Percentiles rank a stretch among this genome's conserved stretches.
phyloP scores from a whole-genome alignment of 2,888 invertebrate genomes.

The Deilephila elpenor region DNA sequence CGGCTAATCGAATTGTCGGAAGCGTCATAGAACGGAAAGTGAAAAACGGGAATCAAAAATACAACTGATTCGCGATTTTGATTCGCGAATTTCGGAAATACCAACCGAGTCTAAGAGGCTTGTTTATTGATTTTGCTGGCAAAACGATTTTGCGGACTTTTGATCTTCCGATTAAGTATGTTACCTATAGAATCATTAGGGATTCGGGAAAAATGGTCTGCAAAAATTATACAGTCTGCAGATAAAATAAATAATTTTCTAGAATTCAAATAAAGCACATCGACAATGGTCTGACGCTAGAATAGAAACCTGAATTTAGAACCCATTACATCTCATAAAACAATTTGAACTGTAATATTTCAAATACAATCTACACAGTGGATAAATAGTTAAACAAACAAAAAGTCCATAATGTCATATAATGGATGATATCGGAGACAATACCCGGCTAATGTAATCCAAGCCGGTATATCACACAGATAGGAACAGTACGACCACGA shows the following conservation, averaged over 20 bases:
- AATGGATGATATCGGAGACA: not conserved
- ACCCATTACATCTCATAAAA: too few species aligned
- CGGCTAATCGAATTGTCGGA: conserved; percentile 62
- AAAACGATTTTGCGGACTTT: not conserved
- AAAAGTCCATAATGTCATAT: not conserved
- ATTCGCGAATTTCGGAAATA: not conserved
- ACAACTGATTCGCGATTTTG: conserved; percentile 19
- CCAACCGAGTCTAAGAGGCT: not conserved
- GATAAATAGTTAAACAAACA: too few species aligned
- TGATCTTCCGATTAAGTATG: too few species aligned
- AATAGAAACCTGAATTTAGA: too few species aligned
- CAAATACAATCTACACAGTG: too few species aligned
- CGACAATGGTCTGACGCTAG: too few species aligned
- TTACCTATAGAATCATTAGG: not conserved
- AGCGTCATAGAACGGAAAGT: conserved; percentile 49
- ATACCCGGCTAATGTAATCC: not conserved
- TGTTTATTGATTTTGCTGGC: conserved; percentile 5
- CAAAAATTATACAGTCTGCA: too few species aligned
- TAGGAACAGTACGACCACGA: conserved; percentile 10
- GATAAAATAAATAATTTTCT: too few species aligned
- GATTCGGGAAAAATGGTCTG: too few species aligned
- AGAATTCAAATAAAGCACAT: too few species aligned
- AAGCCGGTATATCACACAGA: conserved; percentile 40
- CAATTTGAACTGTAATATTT: too few species aligned
- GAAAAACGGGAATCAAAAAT: conserved; percentile 17